Evolutionary conservation across 1,140 invertebrate genomes (phyloP), one percentile per base, ranked within the genome.

Genomic region (Caenorhabditis latens): DNA sequence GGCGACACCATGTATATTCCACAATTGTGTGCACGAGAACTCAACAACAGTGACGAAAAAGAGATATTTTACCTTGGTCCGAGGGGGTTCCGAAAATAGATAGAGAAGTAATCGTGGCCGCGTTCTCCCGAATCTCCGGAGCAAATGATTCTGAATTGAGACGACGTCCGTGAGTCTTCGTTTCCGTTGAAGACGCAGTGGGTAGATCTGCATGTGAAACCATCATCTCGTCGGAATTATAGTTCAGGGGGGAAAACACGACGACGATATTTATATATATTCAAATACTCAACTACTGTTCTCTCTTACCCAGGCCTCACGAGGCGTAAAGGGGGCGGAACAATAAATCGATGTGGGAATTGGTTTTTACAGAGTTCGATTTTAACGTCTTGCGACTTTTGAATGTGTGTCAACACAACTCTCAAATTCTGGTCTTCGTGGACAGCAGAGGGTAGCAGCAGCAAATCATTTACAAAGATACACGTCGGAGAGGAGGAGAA

Each of bases 301-400:
- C 46, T 50, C n/a, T 50, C 42, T 19, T 0, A 32, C 21, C 14
- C 46, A 46, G 53, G 53, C 71, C 46, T 50, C 71, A 48, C 71
- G 71, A 79, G 71, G 19, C 50, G 46, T 32, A 32, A 32, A 32
- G 32, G 50, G 71, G 71, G 71, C 71, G 71, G 43, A 79, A 43
- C 46, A n/a, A 32, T 32, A 32, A 79, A 46, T 79, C 19, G 50
- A 11, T 16, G n/a, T 46, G 13, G 71, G 71, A 32, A 46, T 79
- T 79, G 71, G 71, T 79, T 79, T 79, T 79, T 79, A 32, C 32
- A 50, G 71, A 79, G 71, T 79, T 79, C 71, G 71, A 79, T 79
- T 79, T 71, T 79, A 79, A 9, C 71, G 71, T 79, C 71, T 79
- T 79, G 71, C 71, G 71, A 79, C 71, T 79, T 79, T 79, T 79